Evolutionary conservation across 1,140 invertebrate species (phyloP).

Genomic region (Potamilus streckersoni): DNA sequence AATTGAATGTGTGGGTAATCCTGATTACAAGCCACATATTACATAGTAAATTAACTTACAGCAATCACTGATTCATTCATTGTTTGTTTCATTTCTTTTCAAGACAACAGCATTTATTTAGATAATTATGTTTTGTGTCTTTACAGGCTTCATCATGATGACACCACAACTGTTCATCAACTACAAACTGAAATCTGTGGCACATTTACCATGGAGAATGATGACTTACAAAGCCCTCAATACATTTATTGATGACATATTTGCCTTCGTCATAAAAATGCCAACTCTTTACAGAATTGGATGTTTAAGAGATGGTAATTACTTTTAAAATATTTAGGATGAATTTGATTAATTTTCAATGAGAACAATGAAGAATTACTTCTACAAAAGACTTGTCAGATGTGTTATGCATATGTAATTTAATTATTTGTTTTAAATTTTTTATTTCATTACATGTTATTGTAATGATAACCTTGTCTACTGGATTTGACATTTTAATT

Average conservation of each 20-base stretch:
- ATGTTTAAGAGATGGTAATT: slow-evolving; percentile 93
- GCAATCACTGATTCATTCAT: not conserved
- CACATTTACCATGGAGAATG: slow-evolving; percentile 99
- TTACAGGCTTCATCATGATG: slow-evolving; percentile 98
- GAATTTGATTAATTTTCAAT: not conserved
- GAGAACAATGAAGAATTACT: not conserved
- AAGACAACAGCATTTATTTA: too few species aligned
- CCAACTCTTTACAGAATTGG: slow-evolving; percentile 94
- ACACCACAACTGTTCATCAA: slow-evolving; percentile 99
- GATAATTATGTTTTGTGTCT: slow-evolving; percentile 12
- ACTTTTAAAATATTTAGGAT: not conserved
- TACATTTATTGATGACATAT: slow-evolving; percentile 99
- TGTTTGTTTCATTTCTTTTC: too few species aligned
- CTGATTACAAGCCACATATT: not conserved
- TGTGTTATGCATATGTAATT: not conserved
- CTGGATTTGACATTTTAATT: too few species aligned
- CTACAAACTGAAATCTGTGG: slow-evolving; percentile 99
- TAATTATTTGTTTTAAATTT: too few species aligned
- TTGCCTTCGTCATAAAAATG: slow-evolving; percentile 99
- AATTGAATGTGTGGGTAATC: too few species aligned
- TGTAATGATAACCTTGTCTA: too few species aligned
- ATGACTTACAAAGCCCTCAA: slow-evolving; percentile 99
- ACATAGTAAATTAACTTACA: not conserved
- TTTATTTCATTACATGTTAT: too few species aligned
- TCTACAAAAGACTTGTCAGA: not conserved